These are phyloP conservation scores for Endotricha flammealis DNA, from an alignment of 2,888 invertebrate genomes.

Conservation along the genomic window DNA sequence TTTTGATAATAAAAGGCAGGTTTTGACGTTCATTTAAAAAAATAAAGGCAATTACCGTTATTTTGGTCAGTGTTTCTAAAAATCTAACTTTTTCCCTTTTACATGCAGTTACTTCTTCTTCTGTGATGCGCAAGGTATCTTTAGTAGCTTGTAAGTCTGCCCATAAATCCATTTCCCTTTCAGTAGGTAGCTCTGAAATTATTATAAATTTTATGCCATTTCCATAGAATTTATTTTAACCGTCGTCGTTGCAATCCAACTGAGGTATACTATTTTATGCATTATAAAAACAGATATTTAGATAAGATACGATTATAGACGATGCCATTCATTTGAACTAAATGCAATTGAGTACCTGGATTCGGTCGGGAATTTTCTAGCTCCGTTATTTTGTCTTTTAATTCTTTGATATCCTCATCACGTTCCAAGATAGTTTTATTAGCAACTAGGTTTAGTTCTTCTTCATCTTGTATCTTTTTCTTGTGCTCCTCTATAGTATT, in stretches of 20 bases:
- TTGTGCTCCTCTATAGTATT: constrained; percentile 41
- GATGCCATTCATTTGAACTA: too few relatives aligned
- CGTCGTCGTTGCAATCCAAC: too few relatives aligned
- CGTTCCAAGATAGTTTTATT: constrained; percentile 39
- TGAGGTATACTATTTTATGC: too few relatives aligned
- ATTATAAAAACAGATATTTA: too few relatives aligned
- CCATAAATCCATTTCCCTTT: constrained; percentile 66
- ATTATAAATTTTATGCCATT: neutral
- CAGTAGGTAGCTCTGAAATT: constrained; percentile 54
- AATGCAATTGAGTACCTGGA: too few relatives aligned
- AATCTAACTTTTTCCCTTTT: constrained; percentile 65
- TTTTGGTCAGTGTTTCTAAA: constrained; percentile 64
- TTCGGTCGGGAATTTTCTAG: constrained; percentile 52
- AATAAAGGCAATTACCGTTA: constrained; percentile 60
- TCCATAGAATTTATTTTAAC: too few relatives aligned
- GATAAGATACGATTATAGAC: too few relatives aligned
- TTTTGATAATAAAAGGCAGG: too few relatives aligned
- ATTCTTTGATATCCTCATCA: constrained; percentile 39
- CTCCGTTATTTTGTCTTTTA: constrained; percentile 49
- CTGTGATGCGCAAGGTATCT: constrained; percentile 54
- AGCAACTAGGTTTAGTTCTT: constrained; percentile 35
- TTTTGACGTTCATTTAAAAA: too few relatives aligned
- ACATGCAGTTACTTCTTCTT: constrained; percentile 58
- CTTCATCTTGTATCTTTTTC: constrained; percentile 34
- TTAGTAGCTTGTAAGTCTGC: constrained; percentile 67